Percentiles rank a stretch among this genome's conserved stretches.
phyloP scores from a whole-genome alignment of 2,888 invertebrate species.

The Xestia xanthographa region DNA sequence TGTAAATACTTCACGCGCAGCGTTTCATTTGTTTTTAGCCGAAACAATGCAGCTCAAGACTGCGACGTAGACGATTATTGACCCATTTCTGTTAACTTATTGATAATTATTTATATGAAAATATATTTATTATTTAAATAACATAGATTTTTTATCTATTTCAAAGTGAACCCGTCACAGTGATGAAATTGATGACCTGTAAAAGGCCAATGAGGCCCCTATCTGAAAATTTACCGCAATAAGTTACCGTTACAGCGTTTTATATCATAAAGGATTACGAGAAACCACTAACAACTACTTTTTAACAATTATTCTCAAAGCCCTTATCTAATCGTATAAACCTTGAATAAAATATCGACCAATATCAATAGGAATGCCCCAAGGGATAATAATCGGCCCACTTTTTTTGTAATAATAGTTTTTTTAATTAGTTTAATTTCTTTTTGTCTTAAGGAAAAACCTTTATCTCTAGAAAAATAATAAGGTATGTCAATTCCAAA shows the following conservation, averaged over 20 bases:
- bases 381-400: conserved; percentile 14
- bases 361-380: conserved; percentile 21
- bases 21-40: conserved; percentile 37
- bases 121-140: conserved; percentile 3
- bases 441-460: too few relatives aligned
- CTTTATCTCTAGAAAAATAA: conserved; percentile 12
- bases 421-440: too few relatives aligned
- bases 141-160: background rate
- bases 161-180: background rate
- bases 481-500: conserved; percentile 2
- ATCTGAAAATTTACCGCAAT: background rate
- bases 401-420: background rate
- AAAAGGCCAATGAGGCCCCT: conserved; percentile 7
- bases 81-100: conserved; percentile 26
- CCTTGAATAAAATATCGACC: conserved; percentile 4
- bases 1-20: conserved; percentile 58
- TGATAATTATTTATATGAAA: conserved; percentile 11
- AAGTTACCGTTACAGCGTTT: background rate
- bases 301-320: conserved; percentile 4
- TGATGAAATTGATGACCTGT: conserved; percentile 3
- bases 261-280: background rate
- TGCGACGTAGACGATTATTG: conserved; percentile 16
- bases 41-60: conserved; percentile 48
- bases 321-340: conserved; percentile 7
- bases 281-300: background rate